phyloP scores from a whole-genome alignment of 1,140 invertebrate genomes.

The Drosophila auraria region DNA sequence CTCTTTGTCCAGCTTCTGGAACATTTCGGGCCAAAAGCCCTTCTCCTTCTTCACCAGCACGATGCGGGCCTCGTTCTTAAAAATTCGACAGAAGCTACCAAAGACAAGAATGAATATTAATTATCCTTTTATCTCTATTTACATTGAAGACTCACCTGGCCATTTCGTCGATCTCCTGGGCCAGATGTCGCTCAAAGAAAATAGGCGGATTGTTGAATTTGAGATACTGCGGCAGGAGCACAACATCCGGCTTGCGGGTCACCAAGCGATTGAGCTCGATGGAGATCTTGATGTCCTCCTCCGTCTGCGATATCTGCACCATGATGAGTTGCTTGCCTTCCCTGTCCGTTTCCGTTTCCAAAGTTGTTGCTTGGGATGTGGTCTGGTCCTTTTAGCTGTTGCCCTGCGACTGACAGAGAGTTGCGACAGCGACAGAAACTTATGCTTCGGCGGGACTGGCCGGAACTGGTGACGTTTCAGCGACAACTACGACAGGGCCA shows the following conservation, averaged over 20 bases:
- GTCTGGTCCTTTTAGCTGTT: slow-evolving; percentile 20
- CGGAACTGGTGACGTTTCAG: slow-evolving; percentile 12
- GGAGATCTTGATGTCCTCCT: slow-evolving; percentile 82
- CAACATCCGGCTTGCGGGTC: slow-evolving; percentile 79
- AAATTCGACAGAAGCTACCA: slow-evolving; percentile 77
- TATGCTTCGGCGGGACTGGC: slow-evolving; percentile 24
- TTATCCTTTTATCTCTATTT: no score
- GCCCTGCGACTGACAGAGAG: slow-evolving; percentile 28
- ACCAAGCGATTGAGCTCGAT: slow-evolving; percentile 81
- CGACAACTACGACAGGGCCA: slow-evolving; percentile 44
- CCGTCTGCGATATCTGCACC: slow-evolving; percentile 81
- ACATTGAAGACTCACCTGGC: slow-evolving; percentile 38
- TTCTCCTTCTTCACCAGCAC: slow-evolving; percentile 75
- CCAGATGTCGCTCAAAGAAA: slow-evolving; percentile 79
- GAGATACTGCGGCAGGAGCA: slow-evolving; percentile 73
- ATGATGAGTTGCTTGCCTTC: slow-evolving; percentile 58
- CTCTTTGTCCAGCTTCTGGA: slow-evolving; percentile 74
- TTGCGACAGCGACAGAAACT: slow-evolving; percentile 8
- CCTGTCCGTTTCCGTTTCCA: slow-evolving; percentile 13
- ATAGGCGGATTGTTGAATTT: slow-evolving; percentile 84
- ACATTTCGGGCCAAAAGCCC: slow-evolving; percentile 81
- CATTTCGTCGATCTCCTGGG: slow-evolving; percentile 78
- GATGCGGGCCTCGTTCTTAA: slow-evolving; percentile 83
- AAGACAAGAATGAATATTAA: not conserved
- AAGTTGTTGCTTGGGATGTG: slow-evolving; percentile 22